phyloP scores from a whole-genome alignment of 2,113 vertebrate species.

The Tichodroma muraria region DNA sequence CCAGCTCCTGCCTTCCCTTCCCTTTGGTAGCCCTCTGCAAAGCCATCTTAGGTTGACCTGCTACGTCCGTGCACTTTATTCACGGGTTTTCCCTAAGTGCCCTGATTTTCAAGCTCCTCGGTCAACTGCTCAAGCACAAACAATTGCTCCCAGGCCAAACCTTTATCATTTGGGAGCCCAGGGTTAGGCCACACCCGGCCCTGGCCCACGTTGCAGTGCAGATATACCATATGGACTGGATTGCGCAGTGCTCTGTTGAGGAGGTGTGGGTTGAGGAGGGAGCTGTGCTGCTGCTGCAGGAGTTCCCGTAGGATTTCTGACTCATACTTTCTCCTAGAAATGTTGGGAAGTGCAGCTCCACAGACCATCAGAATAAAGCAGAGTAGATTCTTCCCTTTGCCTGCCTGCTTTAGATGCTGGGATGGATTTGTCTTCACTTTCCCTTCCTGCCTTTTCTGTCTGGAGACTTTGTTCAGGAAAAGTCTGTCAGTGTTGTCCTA shows the following conservation, averaged over 20 bases:
- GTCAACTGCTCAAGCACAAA: not conserved
- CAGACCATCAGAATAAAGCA: not conserved
- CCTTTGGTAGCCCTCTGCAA: not conserved
- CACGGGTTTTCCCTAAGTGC: not conserved
- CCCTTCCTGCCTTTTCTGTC: not conserved
- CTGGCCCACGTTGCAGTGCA: not conserved
- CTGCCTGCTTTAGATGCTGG: not conserved
- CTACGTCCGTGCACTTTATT: not conserved
- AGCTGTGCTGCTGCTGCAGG: constrained; percentile 41
- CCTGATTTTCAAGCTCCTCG: not conserved
- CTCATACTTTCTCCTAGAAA: constrained; percentile 55
- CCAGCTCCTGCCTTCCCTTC: not conserved
- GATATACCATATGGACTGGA: constrained; percentile 29
- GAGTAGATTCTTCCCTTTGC: not conserved
- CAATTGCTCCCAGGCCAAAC: not conserved
- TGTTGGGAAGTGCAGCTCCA: constrained; percentile 12
- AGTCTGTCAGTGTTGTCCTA: not conserved
- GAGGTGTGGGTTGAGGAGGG: constrained; percentile 48
- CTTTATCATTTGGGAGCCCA: not conserved
- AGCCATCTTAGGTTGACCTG: not conserved
- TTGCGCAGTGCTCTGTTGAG: constrained; percentile 42
- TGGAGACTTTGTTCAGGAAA: not conserved
- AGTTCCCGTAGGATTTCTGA: constrained; percentile 54
- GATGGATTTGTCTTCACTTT: not conserved
- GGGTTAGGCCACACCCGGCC: not conserved